A percentile compares a stretch with the other conserved stretches of the same genome.
Conservation (phyloP, 2,888 invertebrate species). For the Bruchidius siliquastri region DNA sequence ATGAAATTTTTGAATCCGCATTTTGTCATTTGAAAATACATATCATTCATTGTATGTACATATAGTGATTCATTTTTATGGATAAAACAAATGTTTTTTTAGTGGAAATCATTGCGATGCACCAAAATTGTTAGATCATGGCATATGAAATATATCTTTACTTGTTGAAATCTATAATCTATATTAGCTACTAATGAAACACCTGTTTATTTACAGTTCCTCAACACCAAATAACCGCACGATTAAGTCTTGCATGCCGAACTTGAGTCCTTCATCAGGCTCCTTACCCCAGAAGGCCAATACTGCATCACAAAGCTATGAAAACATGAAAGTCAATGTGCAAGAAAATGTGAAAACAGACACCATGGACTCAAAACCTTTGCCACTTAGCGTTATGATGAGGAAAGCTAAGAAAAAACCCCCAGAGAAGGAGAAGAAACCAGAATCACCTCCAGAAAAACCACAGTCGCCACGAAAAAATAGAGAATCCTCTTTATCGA, state of each 20-base stretch:
- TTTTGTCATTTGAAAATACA: too few species aligned
- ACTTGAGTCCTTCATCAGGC: neutral
- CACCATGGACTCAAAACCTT: neutral
- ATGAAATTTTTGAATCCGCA: too few species aligned
- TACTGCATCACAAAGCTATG: neutral
- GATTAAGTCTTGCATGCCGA: neutral
- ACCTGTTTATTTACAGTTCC: neutral
- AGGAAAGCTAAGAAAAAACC: neutral
- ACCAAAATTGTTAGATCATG: too few species aligned
- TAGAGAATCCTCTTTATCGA: neutral
- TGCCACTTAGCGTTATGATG: slow-evolving; percentile 5
- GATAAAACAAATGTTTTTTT: too few species aligned
- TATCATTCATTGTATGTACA: too few species aligned
- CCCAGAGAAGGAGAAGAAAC: neutral
- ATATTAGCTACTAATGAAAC: neutral
- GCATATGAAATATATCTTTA: too few species aligned
- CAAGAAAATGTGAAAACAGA: neutral
- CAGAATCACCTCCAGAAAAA: neutral
- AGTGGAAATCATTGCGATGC: too few species aligned
- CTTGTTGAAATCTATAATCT: too few species aligned
- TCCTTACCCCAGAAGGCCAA: neutral
- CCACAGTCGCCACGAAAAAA: neutral
- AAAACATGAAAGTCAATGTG: neutral
- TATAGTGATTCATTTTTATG: too few species aligned
- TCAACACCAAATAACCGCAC: neutral